Evolutionary conservation across 2,888 invertebrate species (phyloP).

Genomic region (Chouioia cunea): DNA sequence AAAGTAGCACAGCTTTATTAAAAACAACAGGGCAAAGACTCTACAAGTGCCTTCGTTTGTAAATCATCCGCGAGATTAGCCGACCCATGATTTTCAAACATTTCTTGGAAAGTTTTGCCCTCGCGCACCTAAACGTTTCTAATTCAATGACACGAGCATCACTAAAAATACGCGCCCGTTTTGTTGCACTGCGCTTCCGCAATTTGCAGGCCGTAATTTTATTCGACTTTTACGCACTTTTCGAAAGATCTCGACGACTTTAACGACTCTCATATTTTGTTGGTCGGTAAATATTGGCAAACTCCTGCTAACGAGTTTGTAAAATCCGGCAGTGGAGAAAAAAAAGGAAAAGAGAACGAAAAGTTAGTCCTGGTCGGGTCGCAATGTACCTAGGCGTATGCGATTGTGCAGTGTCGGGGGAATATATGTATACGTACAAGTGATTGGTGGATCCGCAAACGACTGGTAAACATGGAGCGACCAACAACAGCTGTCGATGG

Average conservation of each 20-base stretch:
- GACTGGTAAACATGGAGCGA: slow-evolving; percentile 63
- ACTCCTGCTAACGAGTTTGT: no score
- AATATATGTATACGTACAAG: slow-evolving; percentile 55
- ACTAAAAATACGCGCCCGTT: slow-evolving; percentile 2
- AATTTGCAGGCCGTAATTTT: no score
- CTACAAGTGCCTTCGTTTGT: slow-evolving; percentile 6
- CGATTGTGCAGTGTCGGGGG: slow-evolving; percentile 38
- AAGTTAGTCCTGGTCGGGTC: no score
- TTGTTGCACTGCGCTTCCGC: no score
- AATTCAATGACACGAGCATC: slow-evolving; percentile 16
- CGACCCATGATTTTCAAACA: slow-evolving; percentile 31
- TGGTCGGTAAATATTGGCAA: no score
- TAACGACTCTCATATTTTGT: no score
- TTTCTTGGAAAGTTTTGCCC: slow-evolving; percentile 25
- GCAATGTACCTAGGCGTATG: not conserved
- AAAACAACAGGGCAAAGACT: slow-evolving; percentile 19
- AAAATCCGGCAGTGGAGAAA: no score
- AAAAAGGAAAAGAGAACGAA: no score
- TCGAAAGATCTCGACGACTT: no score
- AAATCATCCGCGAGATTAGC: slow-evolving; percentile 39
- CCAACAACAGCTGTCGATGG: slow-evolving; percentile 66
- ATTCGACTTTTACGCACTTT: no score
- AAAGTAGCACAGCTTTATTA: slow-evolving; percentile 5
- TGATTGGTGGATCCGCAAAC: slow-evolving; percentile 62
- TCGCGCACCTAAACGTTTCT: no score